Conservation (phyloP, 1,140 invertebrate genomes). For the Zaprionus lachaisei region DNA sequence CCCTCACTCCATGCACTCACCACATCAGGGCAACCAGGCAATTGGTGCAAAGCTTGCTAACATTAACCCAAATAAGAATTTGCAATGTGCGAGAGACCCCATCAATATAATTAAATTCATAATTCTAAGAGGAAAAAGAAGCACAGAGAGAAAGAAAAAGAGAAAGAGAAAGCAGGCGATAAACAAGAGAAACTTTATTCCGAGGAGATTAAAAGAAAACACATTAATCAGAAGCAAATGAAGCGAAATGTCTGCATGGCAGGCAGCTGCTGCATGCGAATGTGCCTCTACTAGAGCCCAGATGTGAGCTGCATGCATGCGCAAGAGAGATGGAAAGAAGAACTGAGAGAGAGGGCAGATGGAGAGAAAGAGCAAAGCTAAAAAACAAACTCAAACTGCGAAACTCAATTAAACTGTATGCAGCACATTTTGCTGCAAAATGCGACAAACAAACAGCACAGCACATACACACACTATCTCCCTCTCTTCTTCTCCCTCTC, state of each 20-base stretch:
- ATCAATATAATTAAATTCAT: slow-evolving; percentile 1
- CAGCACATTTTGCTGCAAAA: slow-evolving; percentile 31
- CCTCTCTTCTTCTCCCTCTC: neutral
- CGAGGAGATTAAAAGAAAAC: slow-evolving; percentile 19
- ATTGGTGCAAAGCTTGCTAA: neutral
- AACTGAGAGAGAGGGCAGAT: neutral
- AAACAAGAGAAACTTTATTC: slow-evolving; percentile 7
- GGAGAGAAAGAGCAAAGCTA: neutral
- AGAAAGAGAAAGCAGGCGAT: neutral
- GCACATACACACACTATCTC: neutral
- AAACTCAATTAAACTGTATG: slow-evolving; percentile 58
- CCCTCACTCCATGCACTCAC: neutral
- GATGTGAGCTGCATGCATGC: neutral
- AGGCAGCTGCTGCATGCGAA: slow-evolving; percentile 8
- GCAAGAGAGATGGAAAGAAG: neutral
- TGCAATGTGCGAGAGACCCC: neutral
- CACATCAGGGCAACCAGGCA: neutral
- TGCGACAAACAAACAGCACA: slow-evolving; percentile 15
- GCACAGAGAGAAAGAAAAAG: neutral
- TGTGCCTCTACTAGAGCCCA: slow-evolving; percentile 3
- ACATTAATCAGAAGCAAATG: slow-evolving; percentile 4
- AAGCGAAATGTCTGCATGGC: slow-evolving; percentile 3
- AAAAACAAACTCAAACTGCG: slow-evolving; percentile 26
- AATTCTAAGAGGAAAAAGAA: neutral
- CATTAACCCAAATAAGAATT: slow-evolving; percentile 7